A percentile compares a stretch with the other conserved stretches of the same genome.
Conservation (phyloP, 2,888 invertebrate genomes). For the Chymomyza procnemis region DNA sequence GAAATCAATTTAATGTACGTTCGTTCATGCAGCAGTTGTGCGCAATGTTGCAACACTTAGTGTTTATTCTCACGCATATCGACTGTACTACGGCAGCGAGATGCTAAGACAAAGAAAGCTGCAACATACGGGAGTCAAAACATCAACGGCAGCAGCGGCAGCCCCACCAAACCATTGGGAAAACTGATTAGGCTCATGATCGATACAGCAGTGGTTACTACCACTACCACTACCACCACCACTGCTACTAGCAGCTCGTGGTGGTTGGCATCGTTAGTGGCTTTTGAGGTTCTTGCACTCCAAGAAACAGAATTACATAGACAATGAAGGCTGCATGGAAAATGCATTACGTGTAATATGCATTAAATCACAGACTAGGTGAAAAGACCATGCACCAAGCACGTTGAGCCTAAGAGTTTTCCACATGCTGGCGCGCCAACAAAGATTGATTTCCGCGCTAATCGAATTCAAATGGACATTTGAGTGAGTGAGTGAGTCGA, state of each 20-base stretch:
- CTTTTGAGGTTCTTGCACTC: constrained; percentile 2
- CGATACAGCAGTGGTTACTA: neutral
- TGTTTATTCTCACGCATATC: neutral
- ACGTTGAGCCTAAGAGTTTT: constrained; percentile 27
- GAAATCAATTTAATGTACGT: constrained; percentile 52
- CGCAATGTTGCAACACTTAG: constrained; percentile 29
- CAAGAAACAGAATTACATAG: neutral
- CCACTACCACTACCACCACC: no score
- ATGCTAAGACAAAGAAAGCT: neutral
- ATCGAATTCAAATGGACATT: constrained; percentile 65
- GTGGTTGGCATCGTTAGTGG: neutral
- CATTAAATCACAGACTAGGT: constrained; percentile 7
- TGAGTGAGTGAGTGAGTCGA: constrained; percentile 19
- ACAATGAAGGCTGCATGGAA: constrained; percentile 12
- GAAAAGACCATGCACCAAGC: neutral
- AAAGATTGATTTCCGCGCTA: constrained; percentile 66
- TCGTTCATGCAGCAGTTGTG: constrained; percentile 12
- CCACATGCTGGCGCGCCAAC: constrained; percentile 41
- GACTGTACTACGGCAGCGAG: constrained; percentile 12
- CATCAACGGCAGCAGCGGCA: neutral
- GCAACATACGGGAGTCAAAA: constrained; percentile 3
- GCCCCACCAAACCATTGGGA: constrained; percentile 40
- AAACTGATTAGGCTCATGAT: constrained; percentile 16
- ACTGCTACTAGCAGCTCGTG: neutral
- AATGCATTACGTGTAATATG: constrained; percentile 7